Evolutionary conservation across 2,888 invertebrate genomes (phyloP).

Genomic region (Acanthosoma haemorrhoidale): DNA sequence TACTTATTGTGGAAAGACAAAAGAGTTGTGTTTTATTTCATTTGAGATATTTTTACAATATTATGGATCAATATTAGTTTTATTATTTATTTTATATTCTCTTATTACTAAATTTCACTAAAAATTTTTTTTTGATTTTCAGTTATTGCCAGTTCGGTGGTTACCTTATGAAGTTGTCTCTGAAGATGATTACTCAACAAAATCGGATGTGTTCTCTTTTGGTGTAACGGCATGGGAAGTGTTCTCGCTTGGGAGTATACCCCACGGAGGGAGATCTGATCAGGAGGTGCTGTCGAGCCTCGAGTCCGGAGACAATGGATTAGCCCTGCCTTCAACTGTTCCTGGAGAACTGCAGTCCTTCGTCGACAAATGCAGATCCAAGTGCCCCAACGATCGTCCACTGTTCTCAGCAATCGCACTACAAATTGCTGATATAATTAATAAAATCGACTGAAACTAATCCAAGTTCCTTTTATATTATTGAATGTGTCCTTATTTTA

Average conservation of each 20-base stretch:
- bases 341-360: constrained; percentile 58
- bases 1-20: too few relatives aligned
- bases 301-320: constrained; percentile 60
- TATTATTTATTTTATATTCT: too few relatives aligned
- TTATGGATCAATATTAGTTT: too few relatives aligned
- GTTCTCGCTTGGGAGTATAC: constrained; percentile 70
- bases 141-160: constrained; percentile 85
- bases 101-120: too few relatives aligned
- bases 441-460: constrained; percentile 17
- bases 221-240: constrained; percentile 88
- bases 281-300: constrained; percentile 66
- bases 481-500: neutral
- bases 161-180: constrained; percentile 80
- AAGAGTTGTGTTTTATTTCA: too few relatives aligned
- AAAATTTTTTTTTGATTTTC: constrained; percentile 37
- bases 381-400: constrained; percentile 62
- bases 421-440: constrained; percentile 45
- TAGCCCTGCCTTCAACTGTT: constrained; percentile 61
- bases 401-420: constrained; percentile 58
- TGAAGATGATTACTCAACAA: constrained; percentile 86
- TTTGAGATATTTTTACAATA: too few relatives aligned
- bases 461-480: neutral
- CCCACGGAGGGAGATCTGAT: constrained; percentile 69
- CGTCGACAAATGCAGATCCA: constrained; percentile 61
- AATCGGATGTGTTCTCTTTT: constrained; percentile 89